Evolutionary conservation across 2,888 invertebrate species (phyloP), one percentile per base, ranked within the genome.

Genomic region (Scelioninae gen. 1): DNA sequence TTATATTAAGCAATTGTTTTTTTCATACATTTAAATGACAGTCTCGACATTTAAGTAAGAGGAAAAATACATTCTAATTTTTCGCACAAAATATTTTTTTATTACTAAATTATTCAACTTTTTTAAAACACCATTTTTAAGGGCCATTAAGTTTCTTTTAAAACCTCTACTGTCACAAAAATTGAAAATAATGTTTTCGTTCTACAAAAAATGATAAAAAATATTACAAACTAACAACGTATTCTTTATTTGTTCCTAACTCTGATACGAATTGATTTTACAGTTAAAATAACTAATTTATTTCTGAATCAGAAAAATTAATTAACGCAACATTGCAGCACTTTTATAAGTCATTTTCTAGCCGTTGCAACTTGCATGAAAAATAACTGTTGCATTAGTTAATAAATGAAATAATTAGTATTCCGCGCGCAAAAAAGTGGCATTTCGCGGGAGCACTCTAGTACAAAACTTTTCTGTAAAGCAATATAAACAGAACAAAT

Each of bases 381-480:
- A 49, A 69, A 34, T 31, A 11, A 11, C 47, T 13, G 6, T 34
- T 11, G 31, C 51, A 51, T 71, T 40, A 40, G 31, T 51, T 71
- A 43, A 71, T 51, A 60, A 71, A 58, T 51, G 71, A 60, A 71
- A 49, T 29, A 53, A 60, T 60, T 60, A 71, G 60, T 62, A 72
- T 60, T 51, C 62, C 29, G 62, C 15, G 40, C 5, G 60, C 51
- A 72, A 72, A 32, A 43, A 72, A 69, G 49, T 60, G 51, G 38
- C 11, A 69, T 69, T 69, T 69, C 69, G 29, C 32, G 49, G 11
- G 49, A 45, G 34, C 16, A 49, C 13, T 58, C 29, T 13, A 15
- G 49, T 38, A 49, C 15, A n/a, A 60, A 60, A 71, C 58, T 71
- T 72, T 32, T 58, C 51, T 49, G 40, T 60, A 51, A 38, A 49